These are phyloP conservation scores for Laticauda laticaudata DNA, from an alignment of 2,113 vertebrate species.

Conservation along the genomic window DNA sequence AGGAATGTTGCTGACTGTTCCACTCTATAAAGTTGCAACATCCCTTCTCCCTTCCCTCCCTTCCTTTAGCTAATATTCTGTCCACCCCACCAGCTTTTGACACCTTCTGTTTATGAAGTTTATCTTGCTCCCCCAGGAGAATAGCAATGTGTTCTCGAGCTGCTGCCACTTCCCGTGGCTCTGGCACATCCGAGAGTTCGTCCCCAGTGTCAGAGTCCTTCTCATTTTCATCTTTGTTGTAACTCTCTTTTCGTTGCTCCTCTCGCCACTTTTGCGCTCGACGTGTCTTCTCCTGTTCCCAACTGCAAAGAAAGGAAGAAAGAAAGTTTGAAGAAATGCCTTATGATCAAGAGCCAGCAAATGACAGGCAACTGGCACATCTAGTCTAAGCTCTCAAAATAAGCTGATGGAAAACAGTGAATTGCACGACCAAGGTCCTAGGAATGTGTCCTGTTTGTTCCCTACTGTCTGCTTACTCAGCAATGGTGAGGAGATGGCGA, in stretches of 20 bases:
- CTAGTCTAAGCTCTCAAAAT: neutral
- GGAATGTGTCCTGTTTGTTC: too few species aligned
- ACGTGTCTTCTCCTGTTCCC: constrained; percentile 81
- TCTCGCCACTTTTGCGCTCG: constrained; percentile 76
- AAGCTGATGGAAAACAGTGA: neutral
- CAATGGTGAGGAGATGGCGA: constrained; percentile 80
- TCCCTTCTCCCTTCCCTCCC: neutral
- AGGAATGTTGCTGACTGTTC: neutral
- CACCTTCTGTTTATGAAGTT: constrained; percentile 82
- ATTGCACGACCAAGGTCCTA: neutral
- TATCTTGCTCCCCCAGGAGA: constrained; percentile 80
- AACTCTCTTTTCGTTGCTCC: constrained; percentile 78
- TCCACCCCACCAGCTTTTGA: neutral
- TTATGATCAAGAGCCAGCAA: neutral
- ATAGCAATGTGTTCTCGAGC: constrained; percentile 78
- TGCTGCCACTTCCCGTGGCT: constrained; percentile 76
- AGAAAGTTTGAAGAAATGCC: neutral
- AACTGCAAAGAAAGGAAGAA: constrained; percentile 64
- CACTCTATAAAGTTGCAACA: neutral
- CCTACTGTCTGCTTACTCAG: constrained; percentile 69
- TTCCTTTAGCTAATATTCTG: neutral
- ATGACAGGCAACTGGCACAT: too few species aligned
- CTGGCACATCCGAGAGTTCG: constrained; percentile 74
- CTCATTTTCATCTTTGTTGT: constrained; percentile 80
- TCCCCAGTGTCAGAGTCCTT: constrained; percentile 82